Evolutionary conservation across 2,797 vertebrate species (phyloP).

Genomic region (Vultur gryphus): DNA sequence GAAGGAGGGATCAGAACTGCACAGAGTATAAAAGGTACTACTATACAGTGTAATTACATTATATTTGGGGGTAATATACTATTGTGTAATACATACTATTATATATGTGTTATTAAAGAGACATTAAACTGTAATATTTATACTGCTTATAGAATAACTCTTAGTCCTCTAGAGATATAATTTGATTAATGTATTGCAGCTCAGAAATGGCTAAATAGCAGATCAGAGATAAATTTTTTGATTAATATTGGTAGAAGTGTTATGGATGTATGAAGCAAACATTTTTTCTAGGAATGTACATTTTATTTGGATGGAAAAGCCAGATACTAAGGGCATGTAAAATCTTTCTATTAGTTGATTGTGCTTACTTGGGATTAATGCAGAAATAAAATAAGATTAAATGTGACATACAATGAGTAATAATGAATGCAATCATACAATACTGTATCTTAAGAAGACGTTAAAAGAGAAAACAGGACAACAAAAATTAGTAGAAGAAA

Average conservation of each 20-base stretch:
- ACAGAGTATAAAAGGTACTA: not conserved
- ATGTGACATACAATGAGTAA: not conserved
- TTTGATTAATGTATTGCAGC: not conserved
- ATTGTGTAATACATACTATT: not conserved
- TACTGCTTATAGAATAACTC: not conserved
- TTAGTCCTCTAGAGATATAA: not conserved
- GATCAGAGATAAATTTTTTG: not conserved
- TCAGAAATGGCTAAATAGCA: not conserved
- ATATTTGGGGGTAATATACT: not conserved
- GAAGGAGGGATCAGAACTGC: not conserved
- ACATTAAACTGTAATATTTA: not conserved
- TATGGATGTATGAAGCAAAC: not conserved
- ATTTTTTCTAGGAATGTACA: not conserved
- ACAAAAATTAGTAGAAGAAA: not conserved
- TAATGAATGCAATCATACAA: not conserved
- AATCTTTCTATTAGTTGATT: not conserved
- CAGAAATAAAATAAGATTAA: not conserved
- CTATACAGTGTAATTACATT: not conserved
- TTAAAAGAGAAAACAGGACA: not conserved
- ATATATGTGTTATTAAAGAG: not conserved
- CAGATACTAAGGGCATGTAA: not conserved
- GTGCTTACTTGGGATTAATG: not conserved
- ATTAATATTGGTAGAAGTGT: not conserved
- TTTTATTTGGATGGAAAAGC: not conserved
- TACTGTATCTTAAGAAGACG: not conserved